Evolutionary conservation across 2,888 invertebrate species (phyloP), one percentile per base, ranked within the genome.

Genomic region (Steromphala cineraria): DNA sequence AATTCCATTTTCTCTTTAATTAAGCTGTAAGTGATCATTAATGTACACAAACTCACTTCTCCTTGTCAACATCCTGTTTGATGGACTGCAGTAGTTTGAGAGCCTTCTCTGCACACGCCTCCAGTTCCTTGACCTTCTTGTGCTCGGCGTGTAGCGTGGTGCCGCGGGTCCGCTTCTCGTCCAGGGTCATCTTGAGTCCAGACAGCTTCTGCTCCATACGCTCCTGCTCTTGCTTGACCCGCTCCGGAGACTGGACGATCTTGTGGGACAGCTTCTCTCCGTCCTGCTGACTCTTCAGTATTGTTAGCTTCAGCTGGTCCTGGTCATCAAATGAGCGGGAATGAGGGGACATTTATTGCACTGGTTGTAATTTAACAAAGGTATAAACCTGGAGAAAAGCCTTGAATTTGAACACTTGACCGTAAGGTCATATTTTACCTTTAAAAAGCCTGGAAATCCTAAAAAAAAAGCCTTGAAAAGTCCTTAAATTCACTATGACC

Each of bases 171-270:
- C 83, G 75, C 28, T 87, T 87, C 75, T 87, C 82, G 28, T 86
- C 85, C 77, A 87, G 81, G 17, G 80, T 82, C 7, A 81, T 75
- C 21, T 85, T 88, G 36, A 89, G 83, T 4, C 77, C 46, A 15
- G 71, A 62, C n/a, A 90, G 79, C 56, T 87, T 86, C 21, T 86
- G 82, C 46, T 87, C 82, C 80, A 88, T 85, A 5, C 87, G 85
- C 1, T 87, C 89, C 78, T 87, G 86, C 53, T 90, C 90, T 52
- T 87, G 87, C 75, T 85, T 87, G 21, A 91, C 87, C 36, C 89
- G 86, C 53, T 90, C 88, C 0, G 92, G 92, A 4, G 91, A 91
- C 81, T 90, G 90, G 0, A 92, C 90, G 74, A 92, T 91, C 79
- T 90, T 90, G 77, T 80, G 83, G 2, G 90, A 88, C 19, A 92